phyloP scores from a whole-genome alignment of 1,140 invertebrate species.

The Megalonaias nervosa region DNA sequence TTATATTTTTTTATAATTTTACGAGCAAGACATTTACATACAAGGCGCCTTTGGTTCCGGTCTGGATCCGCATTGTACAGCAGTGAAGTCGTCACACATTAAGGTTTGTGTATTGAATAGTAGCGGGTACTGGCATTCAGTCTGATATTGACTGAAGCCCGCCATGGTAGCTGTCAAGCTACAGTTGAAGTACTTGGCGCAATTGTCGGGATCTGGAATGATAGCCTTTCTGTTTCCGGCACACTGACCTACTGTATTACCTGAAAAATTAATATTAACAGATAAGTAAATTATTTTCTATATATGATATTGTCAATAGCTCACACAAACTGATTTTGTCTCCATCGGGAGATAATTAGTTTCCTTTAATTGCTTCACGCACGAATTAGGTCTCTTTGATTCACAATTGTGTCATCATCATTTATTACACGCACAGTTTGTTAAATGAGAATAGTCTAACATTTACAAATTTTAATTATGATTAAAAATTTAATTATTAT shows the following conservation, averaged over 20 bases:
- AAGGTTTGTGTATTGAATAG: conserved; percentile 38
- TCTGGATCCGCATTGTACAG: conserved; percentile 48
- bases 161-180: conserved; percentile 32
- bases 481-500: too few relatives aligned
- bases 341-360: not conserved
- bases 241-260: conserved; percentile 11
- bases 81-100: conserved; percentile 47
- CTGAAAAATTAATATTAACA: conserved; percentile 9
- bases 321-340: not conserved
- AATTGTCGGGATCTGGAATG: conserved; percentile 50
- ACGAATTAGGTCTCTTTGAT: not conserved
- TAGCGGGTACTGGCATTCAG: conserved; percentile 57
- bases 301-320: not conserved
- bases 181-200: conserved; percentile 59
- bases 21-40: conserved; percentile 35
- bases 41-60: conserved; percentile 58
- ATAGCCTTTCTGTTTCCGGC: conserved; percentile 13
- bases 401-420: too few relatives aligned
- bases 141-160: conserved; percentile 41
- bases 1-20: not conserved
- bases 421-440: too few relatives aligned
- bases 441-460: too few relatives aligned
- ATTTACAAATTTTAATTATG: too few relatives aligned
- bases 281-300: not conserved
- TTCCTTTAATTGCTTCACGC: not conserved